Percentiles rank a stretch among this genome's conserved stretches.
These are phyloP conservation scores for Anodontia alba DNA, from an alignment of 2,888 invertebrate genomes.

Conservation along the genomic window DNA sequence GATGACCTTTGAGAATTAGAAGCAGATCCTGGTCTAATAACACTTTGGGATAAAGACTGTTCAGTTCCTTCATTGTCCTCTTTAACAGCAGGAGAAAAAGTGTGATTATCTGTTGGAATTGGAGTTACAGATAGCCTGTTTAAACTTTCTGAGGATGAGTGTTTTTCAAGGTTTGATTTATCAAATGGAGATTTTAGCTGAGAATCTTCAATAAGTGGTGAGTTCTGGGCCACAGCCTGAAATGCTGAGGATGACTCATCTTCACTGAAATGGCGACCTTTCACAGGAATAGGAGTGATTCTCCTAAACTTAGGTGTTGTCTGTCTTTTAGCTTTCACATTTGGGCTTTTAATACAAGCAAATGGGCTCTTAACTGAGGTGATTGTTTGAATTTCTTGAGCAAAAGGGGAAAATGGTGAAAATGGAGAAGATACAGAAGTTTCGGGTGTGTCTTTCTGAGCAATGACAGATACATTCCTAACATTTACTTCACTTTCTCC, in stretches of 20 bases:
- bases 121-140: neutral
- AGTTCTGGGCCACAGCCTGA: slow-evolving; percentile 48
- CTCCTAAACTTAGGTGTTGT: slow-evolving; percentile 41
- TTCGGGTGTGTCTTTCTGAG: neutral
- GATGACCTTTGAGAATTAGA: slow-evolving; percentile 32
- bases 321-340: neutral
- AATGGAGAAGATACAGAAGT: slow-evolving; percentile 31
- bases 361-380: slow-evolving; percentile 38
- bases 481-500: neutral
- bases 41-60: neutral
- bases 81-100: neutral
- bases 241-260: slow-evolving; percentile 41
- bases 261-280: slow-evolving; percentile 12
- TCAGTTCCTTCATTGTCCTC: neutral
- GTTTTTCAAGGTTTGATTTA: slow-evolving; percentile 16
- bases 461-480: neutral
- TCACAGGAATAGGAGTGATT: slow-evolving; percentile 57
- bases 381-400: slow-evolving; percentile 53
- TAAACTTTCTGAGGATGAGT: slow-evolving; percentile 9
- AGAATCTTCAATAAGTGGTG: slow-evolving; percentile 48
- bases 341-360: slow-evolving; percentile 31
- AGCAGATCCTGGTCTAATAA: slow-evolving; percentile 11
- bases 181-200: slow-evolving; percentile 16
- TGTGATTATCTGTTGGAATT: neutral
- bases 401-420: slow-evolving; percentile 61